These are phyloP conservation scores for Nomia melanderi DNA, from an alignment of 1,140 invertebrate species.

Conservation along the genomic window DNA sequence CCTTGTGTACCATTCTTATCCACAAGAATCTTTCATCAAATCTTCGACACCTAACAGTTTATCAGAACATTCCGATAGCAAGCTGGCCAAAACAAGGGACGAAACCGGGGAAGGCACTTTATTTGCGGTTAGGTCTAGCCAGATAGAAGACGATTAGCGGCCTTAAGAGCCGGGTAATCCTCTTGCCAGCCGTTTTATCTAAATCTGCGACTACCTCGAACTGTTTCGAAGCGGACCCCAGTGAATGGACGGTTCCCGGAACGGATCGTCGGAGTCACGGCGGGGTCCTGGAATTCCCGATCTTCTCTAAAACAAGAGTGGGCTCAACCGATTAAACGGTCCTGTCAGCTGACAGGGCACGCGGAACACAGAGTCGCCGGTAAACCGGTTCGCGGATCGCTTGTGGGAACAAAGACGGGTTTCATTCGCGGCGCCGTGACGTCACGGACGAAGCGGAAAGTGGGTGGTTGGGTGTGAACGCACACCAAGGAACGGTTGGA, in stretches of 20 bases:
- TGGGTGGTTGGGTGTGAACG: conserved; percentile 63
- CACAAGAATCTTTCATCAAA: neutral
- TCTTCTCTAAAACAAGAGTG: conserved; percentile 41
- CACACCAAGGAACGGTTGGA: conserved; percentile 10
- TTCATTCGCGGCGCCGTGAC: conserved; percentile 70
- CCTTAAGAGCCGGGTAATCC: neutral
- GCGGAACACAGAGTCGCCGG: conserved; percentile 60
- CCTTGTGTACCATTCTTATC: neutral
- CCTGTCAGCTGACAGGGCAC: conserved; percentile 74
- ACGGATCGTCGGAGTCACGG: neutral
- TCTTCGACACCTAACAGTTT: neutral
- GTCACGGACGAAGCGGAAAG: conserved; percentile 71
- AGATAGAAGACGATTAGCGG: conserved; percentile 20
- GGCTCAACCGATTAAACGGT: conserved; percentile 58
- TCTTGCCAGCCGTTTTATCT: conserved; percentile 38
- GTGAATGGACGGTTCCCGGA: neutral
- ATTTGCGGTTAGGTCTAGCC: conserved; percentile 2
- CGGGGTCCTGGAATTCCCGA: conserved; percentile 22
- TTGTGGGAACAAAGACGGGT: conserved; percentile 79
- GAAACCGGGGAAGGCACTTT: neutral
- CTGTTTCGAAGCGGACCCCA: neutral
- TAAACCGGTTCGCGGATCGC: conserved; percentile 76
- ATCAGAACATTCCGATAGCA: neutral
- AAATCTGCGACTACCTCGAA: neutral
- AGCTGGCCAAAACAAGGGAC: neutral